phyloP scores from a whole-genome alignment of 2,888 invertebrate genomes.

The Drosophila leonis region DNA sequence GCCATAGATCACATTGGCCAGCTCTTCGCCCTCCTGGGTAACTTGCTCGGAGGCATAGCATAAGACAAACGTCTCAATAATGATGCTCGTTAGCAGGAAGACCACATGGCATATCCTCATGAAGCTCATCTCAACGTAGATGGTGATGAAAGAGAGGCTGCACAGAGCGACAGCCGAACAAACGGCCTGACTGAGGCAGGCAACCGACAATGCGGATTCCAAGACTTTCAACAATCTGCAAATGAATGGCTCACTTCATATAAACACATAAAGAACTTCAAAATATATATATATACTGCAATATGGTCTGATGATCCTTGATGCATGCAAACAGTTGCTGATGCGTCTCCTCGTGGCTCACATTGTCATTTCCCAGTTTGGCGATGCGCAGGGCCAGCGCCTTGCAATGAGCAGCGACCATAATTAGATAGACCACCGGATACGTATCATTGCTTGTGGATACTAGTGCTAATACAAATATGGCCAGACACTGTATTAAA shows the following conservation, averaged over 20 bases:
- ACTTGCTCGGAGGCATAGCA: slow-evolving; percentile 87
- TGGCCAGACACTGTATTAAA: slow-evolving; percentile 32
- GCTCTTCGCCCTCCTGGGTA: slow-evolving; percentile 85
- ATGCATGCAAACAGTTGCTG: slow-evolving; percentile 67
- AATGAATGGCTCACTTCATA: slow-evolving; percentile 18
- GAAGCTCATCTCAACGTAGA: slow-evolving; percentile 72
- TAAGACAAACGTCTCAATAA: slow-evolving; percentile 86
- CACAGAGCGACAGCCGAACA: slow-evolving; percentile 84
- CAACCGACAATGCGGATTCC: slow-evolving; percentile 86
- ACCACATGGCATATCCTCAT: slow-evolving; percentile 43
- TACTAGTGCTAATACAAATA: slow-evolving; percentile 43
- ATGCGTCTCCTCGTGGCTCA: background rate
- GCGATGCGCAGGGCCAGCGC: slow-evolving; percentile 70
- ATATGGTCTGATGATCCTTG: slow-evolving; percentile 76
- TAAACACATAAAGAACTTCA: too few species aligned
- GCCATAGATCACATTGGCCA: slow-evolving; percentile 86
- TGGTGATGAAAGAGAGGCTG: slow-evolving; percentile 85
- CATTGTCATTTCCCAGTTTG: slow-evolving; percentile 1
- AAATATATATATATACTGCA: slow-evolving; percentile 51
- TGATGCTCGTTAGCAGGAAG: slow-evolving; percentile 80
- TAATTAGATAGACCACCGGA: slow-evolving; percentile 73
- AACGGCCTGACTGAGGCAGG: slow-evolving; percentile 86
- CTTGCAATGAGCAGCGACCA: slow-evolving; percentile 76
- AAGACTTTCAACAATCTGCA: slow-evolving; percentile 86
- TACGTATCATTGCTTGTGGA: slow-evolving; percentile 70